Evolutionary conservation across 2,888 invertebrate species (phyloP).

Genomic region (Lasius platythorax): DNA sequence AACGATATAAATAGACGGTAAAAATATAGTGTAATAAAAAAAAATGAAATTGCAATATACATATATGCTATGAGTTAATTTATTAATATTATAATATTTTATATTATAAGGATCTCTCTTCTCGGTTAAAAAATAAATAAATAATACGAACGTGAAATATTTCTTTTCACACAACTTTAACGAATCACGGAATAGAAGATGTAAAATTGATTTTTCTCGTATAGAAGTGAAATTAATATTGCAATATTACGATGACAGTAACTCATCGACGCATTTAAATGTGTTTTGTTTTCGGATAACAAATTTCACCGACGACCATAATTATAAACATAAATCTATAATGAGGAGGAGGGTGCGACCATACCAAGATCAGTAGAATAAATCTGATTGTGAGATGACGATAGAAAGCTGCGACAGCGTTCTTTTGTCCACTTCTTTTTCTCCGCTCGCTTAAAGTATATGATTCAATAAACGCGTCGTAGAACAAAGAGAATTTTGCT

Average conservation of each 20-base stretch:
- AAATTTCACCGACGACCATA: conserved; percentile 13
- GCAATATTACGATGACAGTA: conserved; percentile 7
- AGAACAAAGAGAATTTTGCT: neutral
- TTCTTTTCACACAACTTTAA: neutral
- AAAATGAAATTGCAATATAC: neutral
- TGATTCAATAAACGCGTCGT: conserved; percentile 47
- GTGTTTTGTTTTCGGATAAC: neutral
- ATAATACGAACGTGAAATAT: neutral
- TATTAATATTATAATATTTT: neutral
- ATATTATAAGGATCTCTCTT: neutral
- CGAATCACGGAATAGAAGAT: neutral
- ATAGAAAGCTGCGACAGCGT: neutral
- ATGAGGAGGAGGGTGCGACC: neutral
- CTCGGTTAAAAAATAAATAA: neutral
- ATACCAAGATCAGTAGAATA: neutral
- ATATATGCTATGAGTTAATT: neutral
- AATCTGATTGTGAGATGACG: conserved; percentile 6
- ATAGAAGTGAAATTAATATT: conserved; percentile 22
- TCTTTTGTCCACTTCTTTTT: neutral
- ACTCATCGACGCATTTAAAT: conserved; percentile 4
- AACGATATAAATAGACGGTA: neutral
- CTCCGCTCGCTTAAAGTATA: conserved; percentile 1
- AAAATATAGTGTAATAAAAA: neutral
- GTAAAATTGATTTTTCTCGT: neutral
- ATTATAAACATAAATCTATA: conserved; percentile 34